A percentile compares a stretch with the other conserved stretches of the same genome.
Evolutionary conservation across 2,888 invertebrate species (phyloP).

Genomic region (Rhaphigaster nebulosa): DNA sequence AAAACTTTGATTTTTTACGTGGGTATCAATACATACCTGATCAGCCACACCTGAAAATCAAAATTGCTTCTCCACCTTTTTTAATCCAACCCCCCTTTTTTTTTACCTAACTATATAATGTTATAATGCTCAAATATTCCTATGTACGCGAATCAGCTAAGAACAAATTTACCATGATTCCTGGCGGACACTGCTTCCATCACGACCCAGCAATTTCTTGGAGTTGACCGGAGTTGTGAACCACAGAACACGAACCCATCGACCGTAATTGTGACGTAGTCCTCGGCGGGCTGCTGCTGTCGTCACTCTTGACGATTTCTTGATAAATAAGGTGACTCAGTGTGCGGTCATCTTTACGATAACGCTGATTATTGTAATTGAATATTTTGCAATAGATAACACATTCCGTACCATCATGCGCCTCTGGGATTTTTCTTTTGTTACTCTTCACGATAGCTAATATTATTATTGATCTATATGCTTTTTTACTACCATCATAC

Average conservation of each 20-base stretch:
- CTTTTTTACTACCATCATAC: too few relatives aligned
- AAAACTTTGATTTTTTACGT: too few relatives aligned
- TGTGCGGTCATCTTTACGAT: neutral
- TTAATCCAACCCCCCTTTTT: too few relatives aligned
- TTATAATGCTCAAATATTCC: too few relatives aligned
- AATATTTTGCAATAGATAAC: neutral
- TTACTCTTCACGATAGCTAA: neutral
- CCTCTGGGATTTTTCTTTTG: neutral
- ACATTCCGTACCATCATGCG: fast-evolving
- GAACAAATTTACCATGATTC: neutral
- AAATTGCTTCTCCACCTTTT: too few relatives aligned
- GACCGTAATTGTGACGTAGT: neutral
- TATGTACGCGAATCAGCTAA: neutral
- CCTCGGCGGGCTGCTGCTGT: neutral
- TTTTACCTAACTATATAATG: too few relatives aligned
- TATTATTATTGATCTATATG: neutral
- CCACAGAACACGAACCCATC: neutral
- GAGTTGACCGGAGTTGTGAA: neutral
- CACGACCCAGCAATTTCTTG: neutral
- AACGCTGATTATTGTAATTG: neutral
- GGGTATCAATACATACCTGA: too few relatives aligned
- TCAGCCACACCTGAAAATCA: too few relatives aligned
- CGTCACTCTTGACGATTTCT: neutral
- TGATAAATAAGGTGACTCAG: slow-evolving; percentile 1
- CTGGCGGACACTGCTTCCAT: neutral